Percentiles rank a stretch among this genome's conserved stretches.
These are phyloP conservation scores for Andrena dorsata DNA, from an alignment of 2,888 invertebrate species.

Conservation along the genomic window DNA sequence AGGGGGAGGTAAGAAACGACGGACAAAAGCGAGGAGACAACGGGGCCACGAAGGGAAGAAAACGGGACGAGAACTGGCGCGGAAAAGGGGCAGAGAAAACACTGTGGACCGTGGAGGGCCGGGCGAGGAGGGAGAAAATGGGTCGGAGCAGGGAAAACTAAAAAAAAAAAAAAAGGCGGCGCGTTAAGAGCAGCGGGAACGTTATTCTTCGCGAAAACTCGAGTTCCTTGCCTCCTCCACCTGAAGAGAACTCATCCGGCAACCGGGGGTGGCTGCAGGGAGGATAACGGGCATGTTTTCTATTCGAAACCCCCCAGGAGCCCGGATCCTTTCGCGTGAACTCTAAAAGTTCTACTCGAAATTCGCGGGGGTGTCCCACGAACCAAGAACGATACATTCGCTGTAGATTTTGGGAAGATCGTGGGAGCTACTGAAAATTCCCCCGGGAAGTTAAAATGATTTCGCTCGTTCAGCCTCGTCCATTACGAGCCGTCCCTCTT, in stretches of 20 bases:
- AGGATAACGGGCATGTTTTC: no score
- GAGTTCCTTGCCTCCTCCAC: constrained; percentile 14
- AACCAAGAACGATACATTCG: background rate
- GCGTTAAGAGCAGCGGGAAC: constrained; percentile 37
- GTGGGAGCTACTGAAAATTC: background rate
- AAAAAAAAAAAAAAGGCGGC: constrained; percentile 10
- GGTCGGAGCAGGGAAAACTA: constrained; percentile 35
- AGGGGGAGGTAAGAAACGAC: constrained; percentile 36
- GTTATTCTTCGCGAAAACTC: constrained; percentile 23
- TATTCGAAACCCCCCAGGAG: no score
- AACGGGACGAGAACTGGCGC: background rate
- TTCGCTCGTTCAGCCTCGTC: background rate
- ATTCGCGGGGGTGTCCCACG: no score
- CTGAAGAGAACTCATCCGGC: no score
- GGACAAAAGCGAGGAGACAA: constrained; percentile 43
- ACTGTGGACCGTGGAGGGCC: constrained; percentile 1
- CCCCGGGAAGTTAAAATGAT: background rate
- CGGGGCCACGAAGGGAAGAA: constrained; percentile 14
- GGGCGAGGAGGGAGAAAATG: background rate
- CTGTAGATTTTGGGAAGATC: background rate
- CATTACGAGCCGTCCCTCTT: background rate
- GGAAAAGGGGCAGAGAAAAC: background rate
- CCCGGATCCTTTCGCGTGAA: no score
- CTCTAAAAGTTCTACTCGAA: no score
- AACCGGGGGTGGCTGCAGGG: no score